phyloP scores from a whole-genome alignment of 2,888 invertebrate species.

The Perizoma affinitatum region DNA sequence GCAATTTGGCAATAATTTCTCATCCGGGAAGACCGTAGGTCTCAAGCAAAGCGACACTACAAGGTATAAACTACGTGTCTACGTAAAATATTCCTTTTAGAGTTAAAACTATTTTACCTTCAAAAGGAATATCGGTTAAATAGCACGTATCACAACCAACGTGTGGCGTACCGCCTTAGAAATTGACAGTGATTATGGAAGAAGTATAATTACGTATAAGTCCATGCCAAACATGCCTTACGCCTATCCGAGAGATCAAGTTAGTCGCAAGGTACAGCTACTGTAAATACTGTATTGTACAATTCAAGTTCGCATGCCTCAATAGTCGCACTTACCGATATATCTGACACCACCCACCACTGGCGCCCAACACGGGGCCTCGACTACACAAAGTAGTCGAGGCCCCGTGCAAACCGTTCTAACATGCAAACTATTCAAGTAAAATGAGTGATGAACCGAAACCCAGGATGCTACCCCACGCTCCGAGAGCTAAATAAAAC shows the following conservation, averaged over 20 bases:
- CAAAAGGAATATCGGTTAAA: conserved; percentile 63
- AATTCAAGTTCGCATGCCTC: conserved; percentile 41
- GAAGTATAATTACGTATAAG: conserved; percentile 67
- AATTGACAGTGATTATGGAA: conserved; percentile 80
- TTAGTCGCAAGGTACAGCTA: conserved; percentile 35
- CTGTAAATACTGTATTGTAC: conserved; percentile 30
- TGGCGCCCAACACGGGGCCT: conserved; percentile 58
- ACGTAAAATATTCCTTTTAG: conserved; percentile 67
- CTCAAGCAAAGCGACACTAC: conserved; percentile 78
- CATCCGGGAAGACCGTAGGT: conserved; percentile 72
- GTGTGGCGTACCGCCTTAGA: conserved; percentile 75
- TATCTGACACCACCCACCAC: conserved; percentile 34
- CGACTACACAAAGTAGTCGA: conserved; percentile 56
- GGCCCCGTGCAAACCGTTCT: no score
- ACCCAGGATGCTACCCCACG: conserved; percentile 55
- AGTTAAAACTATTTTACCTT: conserved; percentile 40
- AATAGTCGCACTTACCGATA: conserved; percentile 39
- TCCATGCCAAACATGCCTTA: conserved; percentile 74
- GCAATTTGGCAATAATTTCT: conserved; percentile 70
- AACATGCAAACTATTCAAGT: conserved; percentile 53
- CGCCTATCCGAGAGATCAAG: conserved; percentile 34
- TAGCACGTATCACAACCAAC: conserved; percentile 83
- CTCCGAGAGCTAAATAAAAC: conserved; percentile 76
- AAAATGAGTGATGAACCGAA: conserved; percentile 43
- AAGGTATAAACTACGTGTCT: conserved; percentile 78